Conservation (phyloP, 2,113 vertebrate species). For the Colossoma macropomum region DNA sequence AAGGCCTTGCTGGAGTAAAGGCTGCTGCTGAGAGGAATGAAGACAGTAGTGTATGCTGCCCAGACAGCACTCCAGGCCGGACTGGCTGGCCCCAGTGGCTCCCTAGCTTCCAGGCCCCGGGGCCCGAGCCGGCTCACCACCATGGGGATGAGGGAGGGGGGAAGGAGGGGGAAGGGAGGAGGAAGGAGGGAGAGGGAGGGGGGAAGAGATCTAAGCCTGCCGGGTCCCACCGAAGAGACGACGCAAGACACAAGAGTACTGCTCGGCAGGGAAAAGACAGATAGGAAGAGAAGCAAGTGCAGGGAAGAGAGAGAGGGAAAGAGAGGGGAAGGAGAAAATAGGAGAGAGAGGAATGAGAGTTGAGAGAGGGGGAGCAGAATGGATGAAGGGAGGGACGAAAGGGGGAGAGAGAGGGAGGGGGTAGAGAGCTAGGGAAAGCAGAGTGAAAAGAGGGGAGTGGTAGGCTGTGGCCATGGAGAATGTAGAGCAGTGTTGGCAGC, state of each 20-base stretch:
- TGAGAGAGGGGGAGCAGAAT: constrained; percentile 50
- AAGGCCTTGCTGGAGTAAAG: constrained; percentile 79
- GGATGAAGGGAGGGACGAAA: constrained; percentile 66
- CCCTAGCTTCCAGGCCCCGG: constrained; percentile 71
- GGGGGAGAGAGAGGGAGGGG: constrained; percentile 55
- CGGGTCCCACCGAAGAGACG: not conserved
- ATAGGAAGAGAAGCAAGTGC: constrained; percentile 40
- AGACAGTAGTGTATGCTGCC: constrained; percentile 79
- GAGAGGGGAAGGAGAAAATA: constrained; percentile 4
- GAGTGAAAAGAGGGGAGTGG: constrained; percentile 46
- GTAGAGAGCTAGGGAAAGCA: constrained; percentile 52
- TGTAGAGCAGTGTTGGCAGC: not conserved
- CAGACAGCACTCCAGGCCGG: constrained; percentile 73
- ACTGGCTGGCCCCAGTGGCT: constrained; percentile 47
- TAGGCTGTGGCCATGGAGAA: constrained; percentile 47
- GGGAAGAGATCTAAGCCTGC: constrained; percentile 12
- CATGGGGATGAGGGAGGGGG: constrained; percentile 61
- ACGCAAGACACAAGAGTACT: constrained; percentile 4
- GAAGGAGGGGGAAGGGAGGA: constrained; percentile 48
- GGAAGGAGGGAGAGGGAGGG: constrained; percentile 54
- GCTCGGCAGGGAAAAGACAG: constrained; percentile 4
- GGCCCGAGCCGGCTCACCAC: constrained; percentile 75
- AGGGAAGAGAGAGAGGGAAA: constrained; percentile 30
- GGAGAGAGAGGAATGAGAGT: constrained; percentile 45
- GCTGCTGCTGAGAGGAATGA: constrained; percentile 81